phyloP scores from a whole-genome alignment of 2,797 vertebrate genomes.

The Xenops minutus region DNA sequence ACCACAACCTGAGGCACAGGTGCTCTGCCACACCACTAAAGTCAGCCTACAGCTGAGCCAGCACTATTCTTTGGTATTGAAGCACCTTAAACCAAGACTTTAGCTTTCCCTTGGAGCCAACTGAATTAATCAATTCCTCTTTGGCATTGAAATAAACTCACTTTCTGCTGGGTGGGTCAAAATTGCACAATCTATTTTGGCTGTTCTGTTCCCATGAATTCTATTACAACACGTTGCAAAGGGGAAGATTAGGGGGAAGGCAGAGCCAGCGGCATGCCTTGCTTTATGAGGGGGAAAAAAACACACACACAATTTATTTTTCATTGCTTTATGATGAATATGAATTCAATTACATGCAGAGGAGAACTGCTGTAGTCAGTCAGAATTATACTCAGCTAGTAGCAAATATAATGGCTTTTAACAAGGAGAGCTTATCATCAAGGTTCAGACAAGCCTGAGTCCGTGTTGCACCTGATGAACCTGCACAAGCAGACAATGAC shows the following conservation, averaged over 20 bases:
- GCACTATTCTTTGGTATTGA: background rate
- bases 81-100: background rate
- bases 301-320: constrained; percentile 65
- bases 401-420: constrained; percentile 59
- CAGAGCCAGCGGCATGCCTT: constrained; percentile 42
- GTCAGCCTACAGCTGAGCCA: background rate
- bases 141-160: constrained; percentile 22
- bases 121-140: constrained; percentile 31
- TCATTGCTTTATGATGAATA: constrained; percentile 69
- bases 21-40: background rate
- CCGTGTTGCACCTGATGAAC: constrained; percentile 39
- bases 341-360: constrained; percentile 72
- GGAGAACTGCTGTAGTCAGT: constrained; percentile 55
- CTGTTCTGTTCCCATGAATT: constrained; percentile 57
- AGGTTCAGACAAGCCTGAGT: constrained; percentile 63
- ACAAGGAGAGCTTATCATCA: constrained; percentile 72
- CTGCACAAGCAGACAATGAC: constrained; percentile 4
- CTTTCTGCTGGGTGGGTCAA: constrained; percentile 63
- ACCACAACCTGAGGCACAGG: background rate
- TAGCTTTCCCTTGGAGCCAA: background rate
- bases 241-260: constrained; percentile 48
- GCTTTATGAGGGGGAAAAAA: constrained; percentile 58
- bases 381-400: constrained; percentile 56
- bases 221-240: constrained; percentile 44
- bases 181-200: constrained; percentile 6